Evolutionary conservation across 23 tunicate species (phyloP), one percentile per base, ranked within the genome.

Genomic region (Oikopleura vanhoeffeni): DNA sequence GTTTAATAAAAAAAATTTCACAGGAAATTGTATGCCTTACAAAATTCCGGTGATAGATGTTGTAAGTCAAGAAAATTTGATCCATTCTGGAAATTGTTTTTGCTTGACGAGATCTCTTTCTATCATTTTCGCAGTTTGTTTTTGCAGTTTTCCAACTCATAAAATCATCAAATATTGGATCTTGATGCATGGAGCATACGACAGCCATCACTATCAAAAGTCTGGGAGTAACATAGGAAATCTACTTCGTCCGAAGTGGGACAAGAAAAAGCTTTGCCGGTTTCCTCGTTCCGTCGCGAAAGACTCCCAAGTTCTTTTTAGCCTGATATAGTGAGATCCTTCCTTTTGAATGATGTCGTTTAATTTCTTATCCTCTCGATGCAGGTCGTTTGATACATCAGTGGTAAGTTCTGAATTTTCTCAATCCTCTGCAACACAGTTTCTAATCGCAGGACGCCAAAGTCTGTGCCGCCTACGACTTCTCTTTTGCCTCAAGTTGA

Each of bases 361-460:
- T 71, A 38, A 18, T 71, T 33, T 38, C 36, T 18, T 18, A 2
- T 13, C 36, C 79, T 18, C 79, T 33, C 3, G 32, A 38, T 38
- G n/a, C n/a, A n/a, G 32, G 35, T 33, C 32, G 36, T 32, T 30
- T 71, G 2, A 71, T 28, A 18, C 38, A 33, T 18, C 2, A 2
- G 32, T 28, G 2, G 32, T 71, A 71, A 28, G 27, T 71, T 32
- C 79, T 18, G 38, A 71, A 71, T 30, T 71, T 71, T 71, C 79
- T 33, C 27, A 71, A 30, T 18, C 32, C 32, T 38, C 38, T 71
- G 79, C 32, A 71, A 32, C 32, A 2, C 79, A 18, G 79, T 13
- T 30, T 71, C 79, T 4, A 71, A 32, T 33, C 79, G 79, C 27
- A 71, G n/a, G 79, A 2, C 79, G 79, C 79, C 79, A 71, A 71